A percentile compares a stretch with the other conserved stretches of the same genome.
Conservation (phyloP, 1,140 invertebrate species). For the Sipha flava region DNA sequence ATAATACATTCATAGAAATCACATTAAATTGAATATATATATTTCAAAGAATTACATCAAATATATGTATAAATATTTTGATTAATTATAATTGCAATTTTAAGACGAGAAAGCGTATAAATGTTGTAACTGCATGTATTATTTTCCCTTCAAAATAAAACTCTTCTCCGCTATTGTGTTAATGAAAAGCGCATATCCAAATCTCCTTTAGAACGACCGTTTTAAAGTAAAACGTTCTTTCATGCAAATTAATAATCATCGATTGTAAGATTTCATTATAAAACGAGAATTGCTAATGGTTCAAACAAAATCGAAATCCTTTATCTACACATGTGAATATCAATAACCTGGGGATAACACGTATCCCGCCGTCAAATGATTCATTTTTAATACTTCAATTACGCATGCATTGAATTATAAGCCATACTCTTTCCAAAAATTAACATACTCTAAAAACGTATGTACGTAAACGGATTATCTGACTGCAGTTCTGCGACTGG, state of each 20-base stretch:
- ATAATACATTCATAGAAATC: no score
- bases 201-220: neutral
- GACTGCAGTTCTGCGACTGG: no score
- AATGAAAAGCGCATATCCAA: no score
- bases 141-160: neutral
- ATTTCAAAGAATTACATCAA: no score
- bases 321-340: neutral
- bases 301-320: neutral
- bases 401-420: neutral
- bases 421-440: no score
- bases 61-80: no score
- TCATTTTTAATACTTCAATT: neutral
- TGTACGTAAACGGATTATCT: no score
- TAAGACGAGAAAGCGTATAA: neutral
- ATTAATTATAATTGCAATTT: no score
- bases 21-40: no score
- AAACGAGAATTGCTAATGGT: neutral
- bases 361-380: neutral
- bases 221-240: neutral
- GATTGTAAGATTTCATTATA: neutral
- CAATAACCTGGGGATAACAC: neutral
- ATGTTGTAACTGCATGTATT: neutral
- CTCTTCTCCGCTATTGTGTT: neutral
- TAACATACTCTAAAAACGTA: no score
- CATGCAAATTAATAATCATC: neutral